Conservation (phyloP, 2,888 invertebrate species). For the Ennomos erosarius region DNA sequence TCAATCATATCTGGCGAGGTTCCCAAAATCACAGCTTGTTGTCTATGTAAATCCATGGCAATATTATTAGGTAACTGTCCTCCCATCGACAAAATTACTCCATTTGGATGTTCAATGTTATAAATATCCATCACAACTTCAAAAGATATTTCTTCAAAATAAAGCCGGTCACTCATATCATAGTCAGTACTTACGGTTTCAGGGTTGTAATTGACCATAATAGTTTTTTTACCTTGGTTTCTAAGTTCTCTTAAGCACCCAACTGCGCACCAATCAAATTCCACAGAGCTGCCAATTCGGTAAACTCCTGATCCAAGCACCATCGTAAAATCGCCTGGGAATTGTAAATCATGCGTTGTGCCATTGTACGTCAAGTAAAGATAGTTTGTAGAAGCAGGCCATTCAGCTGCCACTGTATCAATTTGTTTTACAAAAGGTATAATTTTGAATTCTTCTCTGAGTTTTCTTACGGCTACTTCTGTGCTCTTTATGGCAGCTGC, state of each 20-base stretch:
- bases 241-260: conserved; percentile 96
- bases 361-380: conserved; percentile 99
- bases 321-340: conserved; percentile 92
- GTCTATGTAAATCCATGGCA: conserved; percentile 98
- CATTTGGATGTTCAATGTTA: conserved; percentile 95
- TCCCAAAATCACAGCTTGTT: conserved; percentile 95
- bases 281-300: conserved; percentile 99
- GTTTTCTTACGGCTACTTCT: conserved; percentile 92
- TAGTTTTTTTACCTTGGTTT: conserved; percentile 94
- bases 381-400: conserved; percentile 99
- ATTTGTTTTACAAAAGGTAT: conserved; percentile 97
- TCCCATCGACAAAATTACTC: conserved; percentile 98
- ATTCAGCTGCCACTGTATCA: conserved; percentile 99
- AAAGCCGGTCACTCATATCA: conserved; percentile 99
- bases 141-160: conserved; percentile 99
- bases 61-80: conserved; percentile 99
- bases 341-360: conserved; percentile 91
- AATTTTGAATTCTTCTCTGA: conserved; percentile 90
- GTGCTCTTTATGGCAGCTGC: conserved; percentile 94
- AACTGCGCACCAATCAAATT: conserved; percentile 99
- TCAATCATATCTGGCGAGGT: conserved; percentile 99
- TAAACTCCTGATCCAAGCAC: conserved; percentile 98
- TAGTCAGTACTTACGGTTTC: conserved; percentile 99
- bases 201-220: conserved; percentile 99
- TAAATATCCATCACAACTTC: conserved; percentile 99